Evolutionary conservation across 2,888 invertebrate species (phyloP), one percentile per base, ranked within the genome.

Genomic region (Coleophora deauratella): DNA sequence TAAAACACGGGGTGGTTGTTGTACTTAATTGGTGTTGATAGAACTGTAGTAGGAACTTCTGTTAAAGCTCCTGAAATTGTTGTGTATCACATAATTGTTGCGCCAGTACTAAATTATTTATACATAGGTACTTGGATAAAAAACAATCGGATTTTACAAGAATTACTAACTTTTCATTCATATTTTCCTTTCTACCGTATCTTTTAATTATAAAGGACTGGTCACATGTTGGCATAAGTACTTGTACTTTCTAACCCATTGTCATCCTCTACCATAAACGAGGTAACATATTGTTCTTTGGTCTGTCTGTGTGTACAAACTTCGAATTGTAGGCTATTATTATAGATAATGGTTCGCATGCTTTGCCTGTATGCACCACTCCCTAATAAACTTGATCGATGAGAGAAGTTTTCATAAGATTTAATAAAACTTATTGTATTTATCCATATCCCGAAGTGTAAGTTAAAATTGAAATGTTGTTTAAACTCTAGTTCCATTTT

Each of bases 21-120:
- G 66, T 62, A 66, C 61, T 61, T 73, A 79, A 82, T 81, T 79
- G 74, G 62, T 61, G 65, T 58, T 65, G 59, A 66, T 66, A 58
- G 58, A 57, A 51, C 47, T 50, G 38, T 45, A 40, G 45, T 42
- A 51, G 57, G 59, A 59, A 54, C 57, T 52, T 51, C 42, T 48
- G 46, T 44, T 46, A 47, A 45, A 31, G 39, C 35, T 43, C 31
- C 27, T 33, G 27, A 41, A 34, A 32, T 33, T 42, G 37, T 39
- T 33, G 9, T n/a, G 36, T 11, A 37, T 35, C 34, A n/a, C 28
- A 35, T 8, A 27, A 15, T 35, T 30, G 33, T 7, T 34, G 11
- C 34, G 36, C 41, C 40, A 13, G 40, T 11, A n/a, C 37, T 28
- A 31, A 38, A 38, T 38, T 21, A 21, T 4, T 21, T 21, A 4